A percentile compares a stretch with the other conserved stretches of the same genome.
phyloP scores from a whole-genome alignment of 2,888 invertebrate genomes.

The Falcaria lacertinaria region DNA sequence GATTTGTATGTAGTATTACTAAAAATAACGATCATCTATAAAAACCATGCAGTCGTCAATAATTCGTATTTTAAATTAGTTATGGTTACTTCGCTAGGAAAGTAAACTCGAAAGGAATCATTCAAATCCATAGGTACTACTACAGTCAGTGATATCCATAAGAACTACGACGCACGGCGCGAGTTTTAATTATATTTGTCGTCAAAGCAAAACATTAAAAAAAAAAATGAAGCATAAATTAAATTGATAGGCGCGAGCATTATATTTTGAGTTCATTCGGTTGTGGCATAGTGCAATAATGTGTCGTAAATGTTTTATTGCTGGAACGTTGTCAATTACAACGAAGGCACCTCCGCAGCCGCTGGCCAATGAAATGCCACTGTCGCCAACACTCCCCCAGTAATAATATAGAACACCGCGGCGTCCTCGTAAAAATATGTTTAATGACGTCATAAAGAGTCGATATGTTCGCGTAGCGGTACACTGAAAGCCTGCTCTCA shows the following conservation, averaged over 20 bases:
- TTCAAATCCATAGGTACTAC: too few relatives aligned
- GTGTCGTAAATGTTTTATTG: conserved; percentile 56
- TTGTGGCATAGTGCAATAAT: conserved; percentile 38
- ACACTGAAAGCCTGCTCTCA: conserved; percentile 57
- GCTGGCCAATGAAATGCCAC: conserved; percentile 62
- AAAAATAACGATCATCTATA: too few relatives aligned
- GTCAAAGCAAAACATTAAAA: conserved; percentile 4
- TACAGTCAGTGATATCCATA: too few relatives aligned
- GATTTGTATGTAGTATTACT: too few relatives aligned
- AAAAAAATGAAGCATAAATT: conserved; percentile 33
- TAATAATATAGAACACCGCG: conserved; percentile 66
- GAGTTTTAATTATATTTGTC: too few relatives aligned
- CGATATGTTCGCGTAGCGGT: conserved; percentile 60
- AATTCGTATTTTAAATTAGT: too few relatives aligned
- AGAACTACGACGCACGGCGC: too few relatives aligned
- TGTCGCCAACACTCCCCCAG: conserved; percentile 47
- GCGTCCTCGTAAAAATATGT: conserved; percentile 77
- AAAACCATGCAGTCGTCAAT: too few relatives aligned
- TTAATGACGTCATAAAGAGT: conserved; percentile 75
- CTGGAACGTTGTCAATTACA: conserved; percentile 58
- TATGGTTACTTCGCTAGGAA: too few relatives aligned
- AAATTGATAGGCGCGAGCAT: conserved; percentile 37
- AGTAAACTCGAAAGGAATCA: too few relatives aligned
- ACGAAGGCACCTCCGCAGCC: conserved; percentile 56
- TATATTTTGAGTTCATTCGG: conserved; percentile 32